Evolutionary conservation across 1,140 invertebrate species (phyloP), one percentile per base, ranked within the genome.

Genomic region (Drosophila pruinosa): DNA sequence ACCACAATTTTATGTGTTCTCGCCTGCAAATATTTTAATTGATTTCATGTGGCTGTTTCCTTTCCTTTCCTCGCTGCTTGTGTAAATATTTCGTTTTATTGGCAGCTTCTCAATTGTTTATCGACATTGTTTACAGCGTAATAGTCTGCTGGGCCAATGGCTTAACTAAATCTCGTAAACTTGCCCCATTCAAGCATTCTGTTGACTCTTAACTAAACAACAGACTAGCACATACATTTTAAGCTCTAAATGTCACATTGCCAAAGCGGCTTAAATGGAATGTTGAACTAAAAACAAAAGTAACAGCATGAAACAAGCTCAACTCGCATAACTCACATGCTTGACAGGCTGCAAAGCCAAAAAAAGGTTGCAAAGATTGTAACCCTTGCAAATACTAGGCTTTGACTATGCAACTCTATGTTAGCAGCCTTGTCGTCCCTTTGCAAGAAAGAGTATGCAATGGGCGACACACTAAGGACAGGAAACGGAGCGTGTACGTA

Each of bases 1-100:
- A 43, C 4, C 54, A 36, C 12, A 12, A 34, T 73, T 61, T 74
- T 78, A 78, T 78, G 76, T 38, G 69, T 64, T 73, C 61, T 79
- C 2, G 45, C 14, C 36, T 34, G 56, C 57, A 78, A 82, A 83
- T 83, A 83, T 82, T 78, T 82, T 83, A 82, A 82, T 82, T 78
- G 79, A 83, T 82, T 83, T 82, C 79, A 82, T 82, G 75, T 75
- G 79, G 65, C 6, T 64, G 21, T 53, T 56, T 15, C 28, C 7
- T 70, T 38, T 56, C 12, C 22, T 15, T 10, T 24, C 26, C 28
- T 34, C 4, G 26, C 36, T 5, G 17, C 36, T 57, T 54, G 22
- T 78, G 59, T 82, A 80, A 80, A 80, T 75, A 80, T 77, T 73
- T 74, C 56, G n/a, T 67, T 61, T 63, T 43, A 50, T 50, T 39